Evolutionary conservation across 2,113 vertebrate species (phyloP), one percentile per base, ranked within the genome.

Genomic region (Etheostoma cragini): DNA sequence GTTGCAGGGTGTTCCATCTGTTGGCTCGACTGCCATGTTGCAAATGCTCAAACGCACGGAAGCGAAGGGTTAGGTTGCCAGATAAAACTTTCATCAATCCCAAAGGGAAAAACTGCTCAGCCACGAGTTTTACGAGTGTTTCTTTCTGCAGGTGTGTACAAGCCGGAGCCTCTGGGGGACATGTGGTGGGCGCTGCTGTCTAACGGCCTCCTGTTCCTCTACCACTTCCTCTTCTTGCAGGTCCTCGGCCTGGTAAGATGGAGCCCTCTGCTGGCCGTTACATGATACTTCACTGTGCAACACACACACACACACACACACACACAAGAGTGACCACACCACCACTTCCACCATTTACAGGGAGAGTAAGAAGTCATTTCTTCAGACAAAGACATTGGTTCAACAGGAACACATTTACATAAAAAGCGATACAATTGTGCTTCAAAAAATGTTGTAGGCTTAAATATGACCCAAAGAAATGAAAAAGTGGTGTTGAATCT

Each of bases 131-230:
- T 11, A 45, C 7, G 3, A 10, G 7, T n/a, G 4, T 38, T 68
- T 84, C 17, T 35, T 63, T 77, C 71, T 87, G 69, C 90, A 99
- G 98, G 98, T 85, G 95, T 96, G 80, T 99, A 99, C 92, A 98
- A 96, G 75, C 96, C 98, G 17, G 98, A 99, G 91, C 97, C 97
- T 0, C 93, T 98, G 75, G 88, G 93, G 84, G 97, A 98, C 93
- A 98, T 98, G 95, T 97, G 96, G 96, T 99, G 98, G 98, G 97
- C 98, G 10, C 92, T 99, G 83, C 94, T 99, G 49, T 95, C 98
- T 76, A 97, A 95, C 0, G 98, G 98, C 73, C 95, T 99, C 87
- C 97, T 99, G 92, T 99, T 99, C 94, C 95, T 99, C 56, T 99
- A 99, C 89, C 98, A 99, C 87, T 99, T 98, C 80, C 92, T 95